These are phyloP conservation scores for Peucedramus taeniatus DNA, from an alignment of 2,113 vertebrate species.

Conservation along the genomic window DNA sequence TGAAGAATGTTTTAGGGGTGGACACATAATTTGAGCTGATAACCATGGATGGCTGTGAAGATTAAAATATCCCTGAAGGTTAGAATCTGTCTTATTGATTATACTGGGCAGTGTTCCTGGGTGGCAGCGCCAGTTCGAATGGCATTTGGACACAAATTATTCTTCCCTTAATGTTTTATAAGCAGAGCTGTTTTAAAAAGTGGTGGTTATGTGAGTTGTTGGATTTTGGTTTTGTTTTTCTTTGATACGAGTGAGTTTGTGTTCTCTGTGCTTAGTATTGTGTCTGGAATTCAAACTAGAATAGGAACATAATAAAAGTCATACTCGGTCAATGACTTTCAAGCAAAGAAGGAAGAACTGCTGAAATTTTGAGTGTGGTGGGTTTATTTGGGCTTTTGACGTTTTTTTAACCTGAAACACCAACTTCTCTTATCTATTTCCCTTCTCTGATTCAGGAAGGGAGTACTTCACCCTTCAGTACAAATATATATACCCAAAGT, in stretches of 20 bases:
- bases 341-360: background rate
- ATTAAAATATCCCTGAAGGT: slow-evolving; percentile 46
- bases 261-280: background rate
- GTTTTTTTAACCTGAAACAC: background rate
- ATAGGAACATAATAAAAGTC: background rate
- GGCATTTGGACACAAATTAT: background rate
- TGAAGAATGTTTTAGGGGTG: background rate
- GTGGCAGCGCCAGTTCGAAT: background rate
- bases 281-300: background rate
- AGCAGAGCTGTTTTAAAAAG: background rate
- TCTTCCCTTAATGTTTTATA: background rate
- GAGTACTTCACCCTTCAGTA: background rate
- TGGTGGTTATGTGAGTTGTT: background rate
- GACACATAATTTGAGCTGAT: slow-evolving; percentile 35
- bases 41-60: background rate
- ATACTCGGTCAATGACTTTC: background rate
- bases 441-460: background rate
- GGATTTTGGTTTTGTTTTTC: background rate
- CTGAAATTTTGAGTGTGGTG: background rate
- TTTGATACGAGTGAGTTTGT: background rate
- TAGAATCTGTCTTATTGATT: slow-evolving; percentile 50
- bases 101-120: background rate
- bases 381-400: background rate
- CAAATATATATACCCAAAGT: background rate
- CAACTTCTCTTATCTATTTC: background rate